These are phyloP conservation scores for Phycodurus eques DNA, from an alignment of 2,113 vertebrate genomes.

Conservation along the genomic window DNA sequence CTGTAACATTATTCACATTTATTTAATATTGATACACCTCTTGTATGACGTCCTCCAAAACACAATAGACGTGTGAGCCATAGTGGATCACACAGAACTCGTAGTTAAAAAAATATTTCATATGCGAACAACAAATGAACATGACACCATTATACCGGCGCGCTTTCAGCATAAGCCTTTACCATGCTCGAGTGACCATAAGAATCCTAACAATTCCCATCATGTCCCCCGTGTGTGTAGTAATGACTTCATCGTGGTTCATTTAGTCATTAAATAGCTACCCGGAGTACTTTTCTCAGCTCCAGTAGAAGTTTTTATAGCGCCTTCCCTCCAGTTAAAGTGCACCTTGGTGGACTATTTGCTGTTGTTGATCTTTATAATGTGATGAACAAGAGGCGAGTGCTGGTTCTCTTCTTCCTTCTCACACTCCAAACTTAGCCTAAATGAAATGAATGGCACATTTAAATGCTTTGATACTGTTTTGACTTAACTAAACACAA, in stretches of 20 bases:
- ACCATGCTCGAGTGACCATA: conserved; percentile 8
- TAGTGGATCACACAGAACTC: neutral
- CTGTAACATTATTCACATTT: no score
- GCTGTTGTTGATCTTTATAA: conserved; percentile 10
- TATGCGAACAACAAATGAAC: neutral
- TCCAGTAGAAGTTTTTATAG: neutral
- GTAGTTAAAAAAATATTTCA: neutral
- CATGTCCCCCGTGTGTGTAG: neutral
- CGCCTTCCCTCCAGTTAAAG: conserved; percentile 1
- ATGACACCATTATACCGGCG: neutral
- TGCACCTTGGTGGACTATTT: neutral
- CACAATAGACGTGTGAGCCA: neutral
- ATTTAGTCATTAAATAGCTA: conserved; percentile 6
- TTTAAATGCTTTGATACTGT: neutral
- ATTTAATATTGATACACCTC: no score
- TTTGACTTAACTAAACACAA: no score
- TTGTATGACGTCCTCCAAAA: no score
- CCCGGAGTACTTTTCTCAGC: neutral
- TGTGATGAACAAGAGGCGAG: neutral
- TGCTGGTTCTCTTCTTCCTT: conserved; percentile 26
- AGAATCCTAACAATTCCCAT: neutral
- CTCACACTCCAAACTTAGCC: conserved; percentile 46
- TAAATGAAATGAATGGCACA: conserved; percentile 14
- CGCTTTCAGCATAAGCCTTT: conserved; percentile 4
- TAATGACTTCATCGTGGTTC: conserved; percentile 9